phyloP scores from a whole-genome alignment of 1,140 invertebrate species.

The Melitaea cinxia region DNA sequence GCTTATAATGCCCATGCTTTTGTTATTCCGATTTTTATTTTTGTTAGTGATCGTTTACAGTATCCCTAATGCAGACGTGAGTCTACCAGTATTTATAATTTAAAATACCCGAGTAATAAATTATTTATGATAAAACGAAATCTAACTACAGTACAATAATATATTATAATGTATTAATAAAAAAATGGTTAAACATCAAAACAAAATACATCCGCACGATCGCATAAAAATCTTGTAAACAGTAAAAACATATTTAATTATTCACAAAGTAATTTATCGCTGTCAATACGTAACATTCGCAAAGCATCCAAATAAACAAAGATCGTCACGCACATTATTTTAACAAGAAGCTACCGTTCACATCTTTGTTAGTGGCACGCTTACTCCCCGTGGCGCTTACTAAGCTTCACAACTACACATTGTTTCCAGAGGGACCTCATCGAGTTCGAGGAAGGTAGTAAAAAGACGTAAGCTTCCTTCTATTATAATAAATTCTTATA shows the following conservation, averaged over 20 bases:
- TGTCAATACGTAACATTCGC: conserved; percentile 16
- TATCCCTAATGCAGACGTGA: no score
- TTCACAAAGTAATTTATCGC: conserved; percentile 1
- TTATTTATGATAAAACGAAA: no score
- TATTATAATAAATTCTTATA: conserved; percentile 45
- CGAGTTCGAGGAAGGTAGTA: conserved; percentile 56
- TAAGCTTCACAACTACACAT: conserved; percentile 46
- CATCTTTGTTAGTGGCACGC: conserved; percentile 42
- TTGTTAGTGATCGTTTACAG: no score
- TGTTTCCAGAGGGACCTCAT: conserved; percentile 63
- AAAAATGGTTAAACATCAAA: no score
- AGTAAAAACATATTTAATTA: background rate
- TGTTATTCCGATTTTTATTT: no score
- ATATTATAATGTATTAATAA: no score
- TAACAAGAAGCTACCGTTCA: conserved; percentile 52
- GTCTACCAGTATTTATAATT: no score
- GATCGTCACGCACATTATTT: conserved; percentile 29
- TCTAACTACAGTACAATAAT: no score
- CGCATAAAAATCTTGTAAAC: background rate
- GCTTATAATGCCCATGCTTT: no score
- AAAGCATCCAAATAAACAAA: conserved; percentile 32
- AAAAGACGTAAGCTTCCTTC: conserved; percentile 45
- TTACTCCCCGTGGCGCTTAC: conserved; percentile 40
- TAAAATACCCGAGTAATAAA: no score
- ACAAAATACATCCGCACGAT: no score